phyloP scores from a whole-genome alignment of 2,113 vertebrate species.

The Thermophis baileyi region DNA sequence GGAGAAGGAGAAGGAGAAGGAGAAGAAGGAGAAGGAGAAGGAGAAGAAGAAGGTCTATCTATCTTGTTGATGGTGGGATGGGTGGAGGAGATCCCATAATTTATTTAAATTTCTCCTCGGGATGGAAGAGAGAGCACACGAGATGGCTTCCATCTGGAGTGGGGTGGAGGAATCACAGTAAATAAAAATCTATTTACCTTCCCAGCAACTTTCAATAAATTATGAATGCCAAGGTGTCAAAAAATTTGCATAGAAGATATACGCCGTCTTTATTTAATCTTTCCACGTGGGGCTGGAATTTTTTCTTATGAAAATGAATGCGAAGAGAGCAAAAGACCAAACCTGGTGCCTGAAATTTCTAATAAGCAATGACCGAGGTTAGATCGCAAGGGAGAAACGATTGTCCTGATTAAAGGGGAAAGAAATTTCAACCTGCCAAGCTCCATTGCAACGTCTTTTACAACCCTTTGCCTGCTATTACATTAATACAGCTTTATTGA shows the following conservation, averaged over 20 bases:
- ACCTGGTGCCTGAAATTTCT: constrained; percentile 49
- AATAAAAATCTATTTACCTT: constrained; percentile 67
- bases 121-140: constrained; percentile 30
- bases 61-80: not conserved
- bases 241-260: constrained; percentile 54
- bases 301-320: constrained; percentile 57
- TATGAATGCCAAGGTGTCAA: constrained; percentile 56
- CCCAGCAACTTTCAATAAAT: constrained; percentile 52
- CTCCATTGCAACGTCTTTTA: not conserved
- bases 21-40: no score
- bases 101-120: constrained; percentile 45
- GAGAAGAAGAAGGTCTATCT: not conserved
- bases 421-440: not conserved
- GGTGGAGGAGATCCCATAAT: constrained; percentile 25
- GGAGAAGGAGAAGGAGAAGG: not conserved
- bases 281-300: constrained; percentile 47
- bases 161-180: constrained; percentile 37
- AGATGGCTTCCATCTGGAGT: constrained; percentile 47
- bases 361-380: constrained; percentile 41
- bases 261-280: constrained; percentile 59
- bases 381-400: constrained; percentile 27
- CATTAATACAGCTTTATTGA: not conserved
- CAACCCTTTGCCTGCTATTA: not conserved
- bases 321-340: constrained; percentile 37
- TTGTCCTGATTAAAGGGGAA: constrained; percentile 19